Percentiles rank a stretch among this genome's conserved stretches.
These are phyloP conservation scores for Symphodus melops DNA, from an alignment of 2,113 vertebrate genomes.

Conservation along the genomic window DNA sequence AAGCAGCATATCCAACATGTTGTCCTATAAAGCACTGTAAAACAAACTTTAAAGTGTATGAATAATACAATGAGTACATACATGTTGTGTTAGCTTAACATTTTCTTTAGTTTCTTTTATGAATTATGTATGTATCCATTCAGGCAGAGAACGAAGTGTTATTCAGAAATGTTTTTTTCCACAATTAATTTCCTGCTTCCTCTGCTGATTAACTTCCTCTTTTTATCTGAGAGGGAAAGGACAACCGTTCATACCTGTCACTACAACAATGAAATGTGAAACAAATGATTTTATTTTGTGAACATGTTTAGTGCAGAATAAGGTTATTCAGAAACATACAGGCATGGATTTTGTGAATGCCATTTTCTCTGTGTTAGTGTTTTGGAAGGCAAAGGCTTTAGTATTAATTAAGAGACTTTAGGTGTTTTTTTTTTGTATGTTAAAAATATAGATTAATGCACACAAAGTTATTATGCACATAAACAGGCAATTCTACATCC, in stretches of 20 bases:
- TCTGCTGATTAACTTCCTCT: slow-evolving; percentile 35
- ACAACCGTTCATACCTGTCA: neutral
- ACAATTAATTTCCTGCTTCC: neutral
- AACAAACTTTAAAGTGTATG: neutral
- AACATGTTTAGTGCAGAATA: neutral
- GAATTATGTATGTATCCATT: slow-evolving; percentile 7
- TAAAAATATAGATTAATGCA: neutral
- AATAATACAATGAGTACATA: neutral
- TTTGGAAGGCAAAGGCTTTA: neutral
- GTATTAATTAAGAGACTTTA: neutral
- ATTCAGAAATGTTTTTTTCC: neutral
- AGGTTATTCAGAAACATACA: neutral
- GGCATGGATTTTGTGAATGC: neutral
- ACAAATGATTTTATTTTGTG: slow-evolving; percentile 25
- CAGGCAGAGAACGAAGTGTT: neutral
- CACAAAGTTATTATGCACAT: neutral
- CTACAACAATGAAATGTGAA: slow-evolving; percentile 4
- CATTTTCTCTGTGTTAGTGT: neutral
- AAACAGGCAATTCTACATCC: neutral
- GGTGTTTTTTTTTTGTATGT: neutral
- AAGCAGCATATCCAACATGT: neutral
- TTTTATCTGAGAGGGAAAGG: slow-evolving; percentile 29
- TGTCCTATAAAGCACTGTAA: neutral
- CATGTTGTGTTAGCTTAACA: neutral
- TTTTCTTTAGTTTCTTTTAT: neutral